Conservation (phyloP, 2,888 invertebrate genomes). For the Leptinotarsa rubiginosa region DNA sequence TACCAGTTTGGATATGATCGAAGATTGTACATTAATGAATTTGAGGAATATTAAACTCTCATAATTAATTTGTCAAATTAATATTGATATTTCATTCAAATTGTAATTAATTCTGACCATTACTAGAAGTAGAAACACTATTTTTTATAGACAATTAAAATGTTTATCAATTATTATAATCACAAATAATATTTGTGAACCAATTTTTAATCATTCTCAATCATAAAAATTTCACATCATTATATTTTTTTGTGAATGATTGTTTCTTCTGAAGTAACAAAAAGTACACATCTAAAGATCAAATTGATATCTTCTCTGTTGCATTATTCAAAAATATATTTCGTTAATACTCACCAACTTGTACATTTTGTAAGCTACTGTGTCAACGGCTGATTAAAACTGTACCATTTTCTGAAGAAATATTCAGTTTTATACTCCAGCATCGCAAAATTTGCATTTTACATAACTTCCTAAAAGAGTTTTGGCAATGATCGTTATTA, state of each 20-base stretch:
- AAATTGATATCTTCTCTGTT: too few species aligned
- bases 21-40: background rate
- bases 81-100: background rate
- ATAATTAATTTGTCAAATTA: background rate
- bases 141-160: background rate
- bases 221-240: background rate
- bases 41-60: background rate
- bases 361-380: constrained; percentile 1
- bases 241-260: too few species aligned
- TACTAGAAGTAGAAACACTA: background rate
- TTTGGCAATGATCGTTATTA: background rate
- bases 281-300: too few species aligned
- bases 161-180: background rate
- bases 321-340: background rate
- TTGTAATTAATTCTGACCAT: constrained; percentile 1
- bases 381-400: background rate
- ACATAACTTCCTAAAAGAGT: background rate
- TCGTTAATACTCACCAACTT: background rate
- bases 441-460: constrained; percentile 3
- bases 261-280: too few species aligned
- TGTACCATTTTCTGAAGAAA: background rate
- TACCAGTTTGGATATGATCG: background rate
- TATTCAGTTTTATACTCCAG: background rate
- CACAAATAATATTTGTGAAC: background rate
- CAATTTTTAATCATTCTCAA: background rate